A percentile compares a stretch with the other conserved stretches of the same genome.
Conservation (phyloP, 64 coral and sea anemone genomes). For the Dendronephthya gigantea region DNA sequence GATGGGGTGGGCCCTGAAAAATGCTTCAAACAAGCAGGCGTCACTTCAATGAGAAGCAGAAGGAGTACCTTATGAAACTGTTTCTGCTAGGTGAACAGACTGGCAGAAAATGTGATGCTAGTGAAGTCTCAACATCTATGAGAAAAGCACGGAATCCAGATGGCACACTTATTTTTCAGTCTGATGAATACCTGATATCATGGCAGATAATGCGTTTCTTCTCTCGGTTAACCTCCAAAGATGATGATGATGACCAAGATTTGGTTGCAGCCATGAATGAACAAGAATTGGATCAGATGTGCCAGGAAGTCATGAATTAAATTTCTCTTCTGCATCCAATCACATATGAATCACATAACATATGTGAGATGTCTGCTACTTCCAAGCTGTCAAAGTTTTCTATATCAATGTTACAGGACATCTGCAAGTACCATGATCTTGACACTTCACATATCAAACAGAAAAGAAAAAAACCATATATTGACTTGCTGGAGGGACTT, state of each 20-base stretch:
- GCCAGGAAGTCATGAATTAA: conserved; percentile 15
- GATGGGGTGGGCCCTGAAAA: conserved; percentile 25
- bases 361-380: conserved; percentile 35
- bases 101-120: conserved; percentile 33
- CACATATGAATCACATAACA: conserved; percentile 36
- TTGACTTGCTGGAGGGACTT: conserved; percentile 24
- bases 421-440: conserved; percentile 42
- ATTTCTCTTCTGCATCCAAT: conserved; percentile 21
- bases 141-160: conserved; percentile 33
- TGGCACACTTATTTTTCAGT: conserved; percentile 22
- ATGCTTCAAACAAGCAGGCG: conserved; percentile 2
- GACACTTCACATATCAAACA: conserved; percentile 31
- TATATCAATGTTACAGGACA: conserved; percentile 44
- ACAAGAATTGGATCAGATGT: conserved; percentile 24
- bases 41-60: conserved; percentile 36
- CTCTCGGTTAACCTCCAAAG: background rate
- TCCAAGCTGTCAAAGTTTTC: conserved; percentile 38
- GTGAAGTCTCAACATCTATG: conserved; percentile 19
- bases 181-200: background rate
- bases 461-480: conserved; percentile 47
- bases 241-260: conserved; percentile 20
- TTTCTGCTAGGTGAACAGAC: conserved; percentile 44
- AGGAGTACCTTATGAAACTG: conserved; percentile 31
- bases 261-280: conserved; percentile 15
- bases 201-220: conserved; percentile 4